Evolutionary conservation across 2,797 vertebrate species (phyloP).

Genomic region (Aphelocoma californica): DNA sequence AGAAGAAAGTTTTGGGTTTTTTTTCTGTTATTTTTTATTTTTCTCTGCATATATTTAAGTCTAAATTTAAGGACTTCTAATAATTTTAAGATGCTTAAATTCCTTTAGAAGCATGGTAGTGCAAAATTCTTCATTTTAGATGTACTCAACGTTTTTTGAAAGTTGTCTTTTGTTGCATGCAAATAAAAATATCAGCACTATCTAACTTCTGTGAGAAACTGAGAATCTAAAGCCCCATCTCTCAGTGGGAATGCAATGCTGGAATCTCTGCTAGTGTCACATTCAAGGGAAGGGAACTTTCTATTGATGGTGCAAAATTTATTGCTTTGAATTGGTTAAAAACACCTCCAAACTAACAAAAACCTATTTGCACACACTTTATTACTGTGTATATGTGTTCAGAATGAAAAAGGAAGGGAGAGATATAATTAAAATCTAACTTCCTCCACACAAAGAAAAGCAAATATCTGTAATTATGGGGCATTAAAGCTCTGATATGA

Average conservation of each 20-base stretch:
- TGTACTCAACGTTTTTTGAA: not conserved
- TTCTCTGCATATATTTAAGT: not conserved
- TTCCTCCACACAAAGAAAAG: not conserved
- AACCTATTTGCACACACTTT: not conserved
- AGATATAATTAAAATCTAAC: not conserved
- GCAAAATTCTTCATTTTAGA: not conserved
- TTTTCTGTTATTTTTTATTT: not conserved
- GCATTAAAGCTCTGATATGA: not conserved
- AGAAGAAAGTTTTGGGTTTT: not conserved
- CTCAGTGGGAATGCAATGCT: not conserved
- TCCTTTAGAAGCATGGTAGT: not conserved
- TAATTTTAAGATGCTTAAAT: not conserved
- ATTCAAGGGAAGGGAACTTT: not conserved
- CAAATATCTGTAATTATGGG: not conserved
- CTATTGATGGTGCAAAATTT: not conserved
- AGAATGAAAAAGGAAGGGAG: constrained; percentile 15
- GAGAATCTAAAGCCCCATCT: not conserved
- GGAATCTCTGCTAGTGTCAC: not conserved
- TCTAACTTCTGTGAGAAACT: not conserved
- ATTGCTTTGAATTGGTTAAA: not conserved
- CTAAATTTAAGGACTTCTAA: not conserved
- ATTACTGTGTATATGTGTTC: not conserved
- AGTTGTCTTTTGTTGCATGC: not conserved
- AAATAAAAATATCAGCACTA: not conserved
- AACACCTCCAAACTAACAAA: not conserved